Base-by-base conservation (phyloP, 2,888 invertebrate genomes). In the Hydroisotoma schaefferi region DNA sequence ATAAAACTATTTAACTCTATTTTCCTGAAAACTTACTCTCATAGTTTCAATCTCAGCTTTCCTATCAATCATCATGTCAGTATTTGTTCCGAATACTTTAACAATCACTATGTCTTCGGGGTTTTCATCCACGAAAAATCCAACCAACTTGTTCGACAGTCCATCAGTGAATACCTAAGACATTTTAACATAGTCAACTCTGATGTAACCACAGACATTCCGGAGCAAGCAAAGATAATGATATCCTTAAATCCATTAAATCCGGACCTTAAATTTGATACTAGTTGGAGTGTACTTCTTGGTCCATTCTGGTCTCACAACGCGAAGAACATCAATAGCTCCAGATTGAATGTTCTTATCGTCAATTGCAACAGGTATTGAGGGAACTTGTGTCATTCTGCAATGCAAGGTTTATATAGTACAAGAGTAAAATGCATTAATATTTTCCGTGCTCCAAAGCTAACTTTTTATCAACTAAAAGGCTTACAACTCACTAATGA, bases 11-110 rank as follows among this genome's bases (percentile, higher is more conserved):
- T n/a, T n/a, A n/a, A n/a, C n/a, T n/a, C n/a, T n/a, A n/a, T n/a
- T n/a, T n/a, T n/a, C 22, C 8, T 43, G 43, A 10, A 10, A 33
- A 15, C 33, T 53, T 55, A 71, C 71, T 43, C 57, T 56, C 64
- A 73, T 69, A 6, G 71, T 73, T 43, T 84, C 82, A 59, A 85
- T 85, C 80, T 95, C 94, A 53, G 87, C 85, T 75, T 87, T 84
- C 67, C 94, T 82, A 76, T 97, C 91, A 75, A 97, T 94, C 65
- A 97, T 83, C 70, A 90, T 80, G 78, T 95, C 94, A 2, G 95
- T 94, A 78, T 93, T 93, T 73, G 88, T 85, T 27, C 97, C 97
- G 80, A 94, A 95, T 64, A 97, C 85, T 73, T 95, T 83, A 25
- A 97, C 84, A 56, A 97, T 82, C 1, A 95, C 83, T 74, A 88